Evolutionary conservation across 2,113 vertebrate genomes (phyloP).

Genomic region (Scytalopus superciliaris): DNA sequence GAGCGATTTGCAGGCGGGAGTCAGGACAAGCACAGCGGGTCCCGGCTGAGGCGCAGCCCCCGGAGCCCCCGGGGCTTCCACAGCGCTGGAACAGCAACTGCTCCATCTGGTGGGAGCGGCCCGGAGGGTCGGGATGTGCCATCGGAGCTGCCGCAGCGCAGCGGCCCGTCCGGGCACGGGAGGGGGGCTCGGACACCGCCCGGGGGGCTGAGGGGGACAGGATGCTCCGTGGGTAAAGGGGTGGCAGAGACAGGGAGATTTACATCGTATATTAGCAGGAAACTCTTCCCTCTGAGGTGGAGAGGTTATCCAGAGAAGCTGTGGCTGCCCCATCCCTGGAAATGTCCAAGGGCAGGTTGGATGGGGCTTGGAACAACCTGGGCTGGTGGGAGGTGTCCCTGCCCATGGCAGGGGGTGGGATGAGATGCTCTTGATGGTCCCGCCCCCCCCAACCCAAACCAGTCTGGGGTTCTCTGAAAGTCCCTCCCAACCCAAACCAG

Average conservation of each 20-base stretch:
- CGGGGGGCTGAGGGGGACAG: no score
- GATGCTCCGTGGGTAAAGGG: no score
- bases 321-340: background rate
- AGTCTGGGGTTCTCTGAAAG: background rate
- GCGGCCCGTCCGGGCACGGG: accelerated
- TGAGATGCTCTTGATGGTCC: background rate
- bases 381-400: background rate
- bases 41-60: background rate
- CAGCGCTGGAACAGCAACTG: conserved; percentile 67
- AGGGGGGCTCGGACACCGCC: no score
- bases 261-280: background rate
- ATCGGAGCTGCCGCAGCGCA: background rate
- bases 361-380: background rate
- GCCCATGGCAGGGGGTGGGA: background rate
- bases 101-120: conserved; percentile 73
- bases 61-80: background rate
- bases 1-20: background rate
- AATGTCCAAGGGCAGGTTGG: background rate
- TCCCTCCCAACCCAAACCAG: background rate
- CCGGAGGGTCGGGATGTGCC: accelerated
- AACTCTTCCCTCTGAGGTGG: background rate
- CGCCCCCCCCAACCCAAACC: background rate
- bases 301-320: background rate
- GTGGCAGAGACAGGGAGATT: background rate
- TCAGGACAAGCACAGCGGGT: accelerated